Base-by-base conservation (phyloP, 1,140 invertebrate genomes). In the Drosophila chauvacae region DNA sequence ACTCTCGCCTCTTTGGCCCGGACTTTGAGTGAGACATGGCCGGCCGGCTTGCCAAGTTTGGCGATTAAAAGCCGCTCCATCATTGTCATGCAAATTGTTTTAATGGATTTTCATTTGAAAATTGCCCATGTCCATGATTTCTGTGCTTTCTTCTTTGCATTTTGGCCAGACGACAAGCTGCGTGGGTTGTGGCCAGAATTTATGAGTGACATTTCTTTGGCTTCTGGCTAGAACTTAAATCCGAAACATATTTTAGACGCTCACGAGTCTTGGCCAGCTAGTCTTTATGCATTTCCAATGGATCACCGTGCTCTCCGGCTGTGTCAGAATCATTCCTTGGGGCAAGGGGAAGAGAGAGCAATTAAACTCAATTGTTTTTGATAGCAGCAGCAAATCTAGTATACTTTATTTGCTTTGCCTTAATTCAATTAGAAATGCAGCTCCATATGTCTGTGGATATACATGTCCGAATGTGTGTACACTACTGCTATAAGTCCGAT, bases 41-140 rank as follows among this genome's bases (percentile, higher is more conserved):
- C 65, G 18, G 41, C 28, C 45, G 44, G 62, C 69, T 74, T 91
- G 90, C 90, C 90, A 91, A 91, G 78, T 91, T 91, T 85, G 73
- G 86, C 87, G 90, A 91, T 91, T 91, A 91, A 91, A 91, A 88
- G 86, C 90, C 71, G 81, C 77, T 91, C 84, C 87, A 82, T 91
- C 90, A 91, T 80, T 90, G 82, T 90, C 57, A 81, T 70, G 85
- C 77, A 87, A 88, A 87, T 87, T 83, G 77, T 82, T 86, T 85
- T 74, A 66, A 66, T 86, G 78, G 80, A 74, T 82, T 77, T 73
- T 74, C 47, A 58, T 78, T 74, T 68, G 56, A 72, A 63, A 61
- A 72, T 63, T 82, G 60, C 44, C 41, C 58, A 84, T 61, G 64
- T 66, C 60, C 57, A 51, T 56, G 51, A 44, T 74, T 77, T 77